These are phyloP conservation scores for Eucidaris tribuloides DNA, from an alignment of 35 echinoderm and acorn worm species.

Conservation along the genomic window DNA sequence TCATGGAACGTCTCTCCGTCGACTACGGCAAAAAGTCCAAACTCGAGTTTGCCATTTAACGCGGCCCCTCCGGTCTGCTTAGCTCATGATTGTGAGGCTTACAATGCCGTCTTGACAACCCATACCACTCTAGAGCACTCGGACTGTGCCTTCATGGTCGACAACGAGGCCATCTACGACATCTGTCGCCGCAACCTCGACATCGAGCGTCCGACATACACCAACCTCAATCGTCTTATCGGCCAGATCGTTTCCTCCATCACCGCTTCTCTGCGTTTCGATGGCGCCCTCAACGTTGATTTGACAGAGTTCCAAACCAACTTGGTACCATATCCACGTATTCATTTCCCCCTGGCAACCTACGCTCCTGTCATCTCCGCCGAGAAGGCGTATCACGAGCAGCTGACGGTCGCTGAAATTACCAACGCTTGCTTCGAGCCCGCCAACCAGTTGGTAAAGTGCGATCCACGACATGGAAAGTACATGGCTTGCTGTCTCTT, in stretches of 20 bases:
- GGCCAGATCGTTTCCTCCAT: constrained; percentile 82
- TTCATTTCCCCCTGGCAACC: constrained; percentile 90
- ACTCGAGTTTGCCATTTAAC: too few relatives aligned
- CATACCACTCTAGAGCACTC: constrained; percentile 91
- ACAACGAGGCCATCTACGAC: constrained; percentile 96
- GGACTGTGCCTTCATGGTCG: constrained; percentile 97
- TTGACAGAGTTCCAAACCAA: constrained; percentile 99
- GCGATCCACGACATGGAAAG: constrained; percentile 58
- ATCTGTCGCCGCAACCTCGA: constrained; percentile 82
- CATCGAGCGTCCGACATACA: constrained; percentile 73
- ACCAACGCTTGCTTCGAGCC: constrained; percentile 50
- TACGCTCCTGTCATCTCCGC: constrained; percentile 73
- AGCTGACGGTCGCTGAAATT: constrained; percentile 34
- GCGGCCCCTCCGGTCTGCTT: too few relatives aligned
- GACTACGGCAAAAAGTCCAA: too few relatives aligned
- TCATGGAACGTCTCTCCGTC: too few relatives aligned
- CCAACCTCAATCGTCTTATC: constrained; percentile 85
- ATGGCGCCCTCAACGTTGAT: constrained; percentile 88
- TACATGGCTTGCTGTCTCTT: constrained; percentile 61
- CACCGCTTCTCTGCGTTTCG: constrained; percentile 87
- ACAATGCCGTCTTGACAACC: too few relatives aligned
- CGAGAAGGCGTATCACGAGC: constrained; percentile 54
- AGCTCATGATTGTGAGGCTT: too few relatives aligned
- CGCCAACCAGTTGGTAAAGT: constrained; percentile 50
- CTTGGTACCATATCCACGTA: constrained; percentile 97